Conservation (phyloP, 2,113 vertebrate genomes). For the Pachycephala philippinensis region DNA sequence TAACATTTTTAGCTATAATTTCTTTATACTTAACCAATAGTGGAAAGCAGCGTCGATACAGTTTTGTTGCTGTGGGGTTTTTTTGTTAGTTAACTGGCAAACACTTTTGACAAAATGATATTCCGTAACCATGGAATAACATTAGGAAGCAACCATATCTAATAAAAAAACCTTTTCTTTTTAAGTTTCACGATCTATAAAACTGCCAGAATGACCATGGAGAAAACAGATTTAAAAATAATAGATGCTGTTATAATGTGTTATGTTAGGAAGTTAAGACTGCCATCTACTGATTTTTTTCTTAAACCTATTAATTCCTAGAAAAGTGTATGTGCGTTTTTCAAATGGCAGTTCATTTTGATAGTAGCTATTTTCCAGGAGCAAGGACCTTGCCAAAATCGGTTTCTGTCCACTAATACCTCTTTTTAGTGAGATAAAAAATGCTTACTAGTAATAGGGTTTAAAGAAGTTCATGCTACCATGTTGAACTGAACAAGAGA, state of each 20-base stretch:
- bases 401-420: slow-evolving; percentile 58
- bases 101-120: slow-evolving; percentile 29
- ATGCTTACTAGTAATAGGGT: neutral
- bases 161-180: slow-evolving; percentile 31
- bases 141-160: slow-evolving; percentile 34
- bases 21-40: neutral
- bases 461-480: slow-evolving; percentile 29
- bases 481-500: neutral
- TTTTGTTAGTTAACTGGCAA: slow-evolving; percentile 45
- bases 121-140: slow-evolving; percentile 9
- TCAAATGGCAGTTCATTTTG: slow-evolving; percentile 71
- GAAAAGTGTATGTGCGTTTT: slow-evolving; percentile 46
- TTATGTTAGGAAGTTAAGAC: slow-evolving; percentile 82
- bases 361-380: slow-evolving; percentile 57
- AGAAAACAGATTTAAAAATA: slow-evolving; percentile 34
- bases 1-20: neutral
- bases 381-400: slow-evolving; percentile 71
- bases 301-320: slow-evolving; percentile 54
- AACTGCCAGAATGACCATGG: neutral
- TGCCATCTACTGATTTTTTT: slow-evolving; percentile 91
- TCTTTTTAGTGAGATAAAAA: slow-evolving; percentile 15
- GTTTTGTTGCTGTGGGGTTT: neutral
- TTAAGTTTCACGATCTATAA: slow-evolving; percentile 29
- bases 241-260: neutral
- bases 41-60: neutral